Percentiles rank a stretch among this genome's conserved stretches.
These are phyloP conservation scores for Catamblyrhynchus diadema DNA, from an alignment of 2,797 vertebrate genomes.

Conservation along the genomic window DNA sequence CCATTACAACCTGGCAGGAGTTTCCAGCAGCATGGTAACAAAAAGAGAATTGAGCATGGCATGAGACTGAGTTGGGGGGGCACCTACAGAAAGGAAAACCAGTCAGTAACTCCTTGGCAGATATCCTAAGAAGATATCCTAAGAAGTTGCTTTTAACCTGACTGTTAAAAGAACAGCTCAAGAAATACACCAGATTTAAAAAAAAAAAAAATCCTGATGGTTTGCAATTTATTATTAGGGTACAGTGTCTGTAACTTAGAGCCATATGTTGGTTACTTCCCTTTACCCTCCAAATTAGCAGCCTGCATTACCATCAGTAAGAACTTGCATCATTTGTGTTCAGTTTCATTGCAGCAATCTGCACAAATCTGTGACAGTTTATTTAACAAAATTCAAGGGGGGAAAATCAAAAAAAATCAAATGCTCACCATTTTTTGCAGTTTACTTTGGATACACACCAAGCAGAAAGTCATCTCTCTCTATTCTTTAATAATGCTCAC, in stretches of 20 bases:
- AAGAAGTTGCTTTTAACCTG: not conserved
- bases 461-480: not conserved
- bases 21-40: not conserved
- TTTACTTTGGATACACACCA: not conserved
- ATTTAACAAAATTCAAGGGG: not conserved
- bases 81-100: not conserved
- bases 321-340: not conserved
- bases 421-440: not conserved
- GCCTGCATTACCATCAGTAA: not conserved
- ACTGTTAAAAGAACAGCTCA: not conserved
- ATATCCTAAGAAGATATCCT: not conserved
- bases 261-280: not conserved
- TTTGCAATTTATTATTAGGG: not conserved
- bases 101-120: not conserved
- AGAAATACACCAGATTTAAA: not conserved
- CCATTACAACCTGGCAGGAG: not conserved
- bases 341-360: not conserved
- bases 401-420: not conserved
- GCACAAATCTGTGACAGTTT: not conserved
- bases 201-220: not conserved
- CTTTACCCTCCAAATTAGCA: not conserved
- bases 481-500: not conserved
- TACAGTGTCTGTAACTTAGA: not conserved
- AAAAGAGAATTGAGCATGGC: not conserved
- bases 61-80: rapidly evolving